Evolutionary conservation across 2,888 invertebrate genomes (phyloP), one percentile per base, ranked within the genome.

Genomic region (Panopea generosa): DNA sequence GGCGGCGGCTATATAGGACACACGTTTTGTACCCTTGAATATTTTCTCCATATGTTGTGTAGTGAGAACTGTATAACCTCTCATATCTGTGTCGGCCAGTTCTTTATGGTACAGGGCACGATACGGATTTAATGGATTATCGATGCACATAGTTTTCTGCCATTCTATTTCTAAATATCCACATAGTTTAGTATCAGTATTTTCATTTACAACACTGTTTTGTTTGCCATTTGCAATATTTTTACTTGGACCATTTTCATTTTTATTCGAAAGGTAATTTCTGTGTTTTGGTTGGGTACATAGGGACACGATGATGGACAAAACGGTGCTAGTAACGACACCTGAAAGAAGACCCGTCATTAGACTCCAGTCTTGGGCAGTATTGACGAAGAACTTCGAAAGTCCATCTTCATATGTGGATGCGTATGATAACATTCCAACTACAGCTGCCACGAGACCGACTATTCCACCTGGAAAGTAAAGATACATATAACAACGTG

Each of bases 61-160:
- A 2, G 65, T 75, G 20, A 74, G 43, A 6, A 53, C 57, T 11
- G 18, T 60, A 20, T 45, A n/a, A 4, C 16, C 16, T 2, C 82
- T 77, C 2, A 69, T 71, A 27, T 72, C 47, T 38, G 75, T 76
- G 7, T 65, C 16, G 9, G 81, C 79, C 2, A 89, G 79, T 55
- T 89, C 88, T 27, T 88, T 79, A 47, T 75, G 71, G 65, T 85
- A 87, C 1, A 77, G 50, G 14, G 75, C 67, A 16, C 72, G 65
- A 83, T 87, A 88, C 0, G 89, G 86, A 40, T 81, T 84, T 7
- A 89, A 72, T 0, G 89, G 89, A 65, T 89, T 89, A 60, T 89
- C 87, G 20, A 89, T 89, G 20, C 83, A 82, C 29, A 88, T 80
- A 2, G 86, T 84, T 52, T 84, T 86, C 59, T 86, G 80, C 89